phyloP scores from a whole-genome alignment of 2,888 invertebrate genomes.

The Drosophila quinaria region DNA sequence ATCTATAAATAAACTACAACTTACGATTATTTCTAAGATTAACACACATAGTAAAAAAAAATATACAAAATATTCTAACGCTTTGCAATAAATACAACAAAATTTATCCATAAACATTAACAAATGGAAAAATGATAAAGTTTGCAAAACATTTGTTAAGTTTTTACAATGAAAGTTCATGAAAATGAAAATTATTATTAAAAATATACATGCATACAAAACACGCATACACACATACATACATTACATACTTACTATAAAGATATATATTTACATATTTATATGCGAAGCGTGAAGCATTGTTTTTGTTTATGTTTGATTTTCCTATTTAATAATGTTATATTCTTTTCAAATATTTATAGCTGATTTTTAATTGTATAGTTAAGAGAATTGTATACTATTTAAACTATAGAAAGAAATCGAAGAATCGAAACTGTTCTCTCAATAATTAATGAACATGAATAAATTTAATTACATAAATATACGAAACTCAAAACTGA shows the following conservation, averaged over 20 bases:
- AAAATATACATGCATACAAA: conserved; percentile 24
- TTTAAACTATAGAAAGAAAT: conserved; percentile 62
- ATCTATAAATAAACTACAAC: conserved; percentile 51
- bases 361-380: conserved; percentile 75
- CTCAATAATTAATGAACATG: conserved; percentile 78
- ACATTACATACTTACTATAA: conserved; percentile 18
- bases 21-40: conserved; percentile 52
- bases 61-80: conserved; percentile 50
- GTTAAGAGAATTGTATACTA: conserved; percentile 79
- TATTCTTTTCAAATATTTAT: conserved; percentile 45
- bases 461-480: conserved; percentile 70
- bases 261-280: conserved; percentile 18
- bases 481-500: conserved; percentile 71
- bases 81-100: conserved; percentile 56
- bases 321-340: conserved; percentile 26
- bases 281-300: conserved; percentile 33
- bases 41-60: conserved; percentile 39
- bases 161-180: conserved; percentile 75
- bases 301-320: conserved; percentile 44
- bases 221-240: conserved; percentile 13
- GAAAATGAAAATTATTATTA: conserved; percentile 59
- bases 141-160: conserved; percentile 78
- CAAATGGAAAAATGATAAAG: conserved; percentile 58
- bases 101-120: conserved; percentile 34
- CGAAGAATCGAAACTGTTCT: conserved; percentile 64